Conservation (phyloP, 1,140 invertebrate species). For the Sarcophaga bullata region DNA sequence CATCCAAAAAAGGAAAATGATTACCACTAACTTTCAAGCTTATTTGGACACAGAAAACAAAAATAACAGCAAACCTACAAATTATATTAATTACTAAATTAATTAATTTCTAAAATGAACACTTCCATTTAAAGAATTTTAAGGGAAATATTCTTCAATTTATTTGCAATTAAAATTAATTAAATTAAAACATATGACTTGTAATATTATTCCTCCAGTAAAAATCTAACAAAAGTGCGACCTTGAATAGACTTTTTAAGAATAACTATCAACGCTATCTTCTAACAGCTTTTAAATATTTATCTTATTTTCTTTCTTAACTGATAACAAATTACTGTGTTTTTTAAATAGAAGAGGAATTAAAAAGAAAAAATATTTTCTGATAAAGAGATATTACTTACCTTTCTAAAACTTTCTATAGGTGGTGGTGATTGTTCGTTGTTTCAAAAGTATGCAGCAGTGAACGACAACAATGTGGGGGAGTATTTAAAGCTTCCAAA, state of each 20-base stretch:
- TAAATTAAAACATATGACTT: too few relatives aligned
- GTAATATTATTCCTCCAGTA: too few relatives aligned
- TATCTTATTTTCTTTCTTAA: background rate
- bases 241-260: background rate
- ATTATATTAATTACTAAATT: too few relatives aligned
- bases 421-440: background rate
- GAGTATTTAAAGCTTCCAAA: background rate
- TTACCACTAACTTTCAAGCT: too few relatives aligned
- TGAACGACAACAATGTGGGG: background rate
- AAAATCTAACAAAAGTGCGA: background rate
- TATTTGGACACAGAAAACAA: too few relatives aligned
- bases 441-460: background rate
- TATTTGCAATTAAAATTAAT: too few relatives aligned
- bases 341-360: background rate
- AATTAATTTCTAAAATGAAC: too few relatives aligned
- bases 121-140: too few relatives aligned
- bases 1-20: too few relatives aligned
- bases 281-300: background rate
- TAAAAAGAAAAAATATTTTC: background rate
- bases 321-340: background rate
- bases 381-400: background rate
- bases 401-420: conserved; percentile 3
- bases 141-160: too few relatives aligned
- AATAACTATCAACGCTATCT: background rate
- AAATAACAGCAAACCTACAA: too few relatives aligned